Percentiles rank a stretch among this genome's conserved stretches.
Evolutionary conservation across 2,113 vertebrate genomes (phyloP).

Genomic region (Anarrhichthys ocellatus): DNA sequence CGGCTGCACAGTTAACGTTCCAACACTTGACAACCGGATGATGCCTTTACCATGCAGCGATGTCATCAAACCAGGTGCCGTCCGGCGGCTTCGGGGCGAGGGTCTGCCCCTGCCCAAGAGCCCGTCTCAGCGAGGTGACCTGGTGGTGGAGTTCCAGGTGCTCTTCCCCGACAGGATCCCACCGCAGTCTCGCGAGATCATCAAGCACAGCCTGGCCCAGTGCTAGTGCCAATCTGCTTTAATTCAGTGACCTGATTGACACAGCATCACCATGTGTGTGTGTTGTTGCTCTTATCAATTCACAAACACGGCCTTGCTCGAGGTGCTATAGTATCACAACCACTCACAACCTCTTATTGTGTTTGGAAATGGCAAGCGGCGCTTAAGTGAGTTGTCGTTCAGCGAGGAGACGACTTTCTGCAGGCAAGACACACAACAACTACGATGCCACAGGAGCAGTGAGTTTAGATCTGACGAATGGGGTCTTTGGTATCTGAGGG

Average conservation of each 20-base stretch:
- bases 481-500: conserved; percentile 67
- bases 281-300: conserved; percentile 33
- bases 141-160: conserved; percentile 98
- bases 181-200: conserved; percentile 94
- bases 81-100: conserved; percentile 93
- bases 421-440: conserved; percentile 39
- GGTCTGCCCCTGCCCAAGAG: conserved; percentile 94
- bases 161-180: conserved; percentile 97
- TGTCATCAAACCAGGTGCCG: conserved; percentile 93
- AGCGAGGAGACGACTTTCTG: conserved; percentile 40
- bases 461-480: conserved; percentile 46
- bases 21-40: conserved; percentile 93
- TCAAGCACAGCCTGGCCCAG: conserved; percentile 93
- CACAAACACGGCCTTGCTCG: conserved; percentile 64
- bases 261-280: conserved; percentile 45
- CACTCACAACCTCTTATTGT: conserved; percentile 71
- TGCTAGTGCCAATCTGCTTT: conserved; percentile 79
- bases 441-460: conserved; percentile 47
- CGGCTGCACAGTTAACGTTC: conserved; percentile 97
- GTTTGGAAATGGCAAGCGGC: conserved; percentile 52
- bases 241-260: neutral
- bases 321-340: conserved; percentile 69
- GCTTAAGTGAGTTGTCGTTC: conserved; percentile 41
- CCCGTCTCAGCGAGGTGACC: conserved; percentile 92
- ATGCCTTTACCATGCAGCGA: conserved; percentile 96